A percentile compares a stretch with the other conserved stretches of the same genome.
Evolutionary conservation across 2,113 vertebrate genomes (phyloP).

Genomic region (Heptranchias perlo): DNA sequence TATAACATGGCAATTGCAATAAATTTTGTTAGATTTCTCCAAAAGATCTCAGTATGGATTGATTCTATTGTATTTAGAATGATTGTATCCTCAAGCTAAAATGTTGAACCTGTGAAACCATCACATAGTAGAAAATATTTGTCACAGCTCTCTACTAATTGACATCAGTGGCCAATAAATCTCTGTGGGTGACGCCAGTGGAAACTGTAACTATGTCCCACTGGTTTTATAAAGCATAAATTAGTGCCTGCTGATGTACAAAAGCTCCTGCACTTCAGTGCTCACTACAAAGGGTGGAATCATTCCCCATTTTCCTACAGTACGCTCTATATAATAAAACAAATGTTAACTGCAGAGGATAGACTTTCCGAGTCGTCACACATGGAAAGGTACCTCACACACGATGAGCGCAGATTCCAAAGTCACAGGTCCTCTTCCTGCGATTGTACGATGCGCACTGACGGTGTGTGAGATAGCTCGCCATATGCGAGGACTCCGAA

Average conservation of each 20-base stretch:
- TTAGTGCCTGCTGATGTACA: neutral
- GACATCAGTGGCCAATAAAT: neutral
- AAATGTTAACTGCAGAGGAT: neutral
- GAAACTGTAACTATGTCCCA: neutral
- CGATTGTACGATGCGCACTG: neutral
- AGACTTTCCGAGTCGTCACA: neutral
- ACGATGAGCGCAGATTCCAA: neutral
- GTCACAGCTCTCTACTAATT: neutral
- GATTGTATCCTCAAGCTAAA: neutral
- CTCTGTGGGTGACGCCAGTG: neutral
- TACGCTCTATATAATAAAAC: neutral
- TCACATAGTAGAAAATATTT: neutral
- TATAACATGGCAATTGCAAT: neutral
- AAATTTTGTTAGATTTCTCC: neutral
- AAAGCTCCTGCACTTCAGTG: neutral
- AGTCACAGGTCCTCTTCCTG: too few relatives aligned
- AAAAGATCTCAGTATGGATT: neutral
- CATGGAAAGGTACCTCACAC: neutral
- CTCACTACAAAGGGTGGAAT: neutral
- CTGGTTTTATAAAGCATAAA: neutral
- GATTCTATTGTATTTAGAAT: neutral
- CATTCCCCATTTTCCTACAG: neutral
- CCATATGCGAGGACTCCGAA: neutral
- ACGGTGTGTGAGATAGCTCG: neutral
- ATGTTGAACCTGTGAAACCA: neutral